Evolutionary conservation across 2,113 vertebrate species (phyloP).

Genomic region (Ovis canadensis): DNA sequence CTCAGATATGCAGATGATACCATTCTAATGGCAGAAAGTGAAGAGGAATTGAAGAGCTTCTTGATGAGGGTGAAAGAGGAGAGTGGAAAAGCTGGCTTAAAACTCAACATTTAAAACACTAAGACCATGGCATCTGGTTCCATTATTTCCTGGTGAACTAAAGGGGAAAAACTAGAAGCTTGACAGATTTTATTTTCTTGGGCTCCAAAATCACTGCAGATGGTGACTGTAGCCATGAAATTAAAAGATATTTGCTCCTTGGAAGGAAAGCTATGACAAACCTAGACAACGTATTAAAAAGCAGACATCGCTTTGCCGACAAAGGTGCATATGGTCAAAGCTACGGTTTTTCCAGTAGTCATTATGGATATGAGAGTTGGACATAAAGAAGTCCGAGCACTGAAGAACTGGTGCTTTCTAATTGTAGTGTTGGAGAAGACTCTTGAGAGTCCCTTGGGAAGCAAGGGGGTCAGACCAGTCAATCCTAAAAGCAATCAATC

Average conservation of each 20-base stretch:
- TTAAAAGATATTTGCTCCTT: neutral
- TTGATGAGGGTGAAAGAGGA: neutral
- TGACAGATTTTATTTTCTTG: neutral
- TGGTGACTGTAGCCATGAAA: neutral
- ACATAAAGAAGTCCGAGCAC: neutral
- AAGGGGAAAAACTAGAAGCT: neutral
- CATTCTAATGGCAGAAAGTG: neutral
- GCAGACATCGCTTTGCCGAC: neutral
- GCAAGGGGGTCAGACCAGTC: neutral
- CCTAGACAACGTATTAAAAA: neutral
- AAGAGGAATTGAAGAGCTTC: neutral
- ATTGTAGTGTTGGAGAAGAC: neutral
- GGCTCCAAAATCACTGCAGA: neutral
- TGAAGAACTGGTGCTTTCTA: neutral
- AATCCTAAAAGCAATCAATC: neutral
- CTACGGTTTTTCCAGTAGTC: neutral
- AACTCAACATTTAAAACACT: neutral
- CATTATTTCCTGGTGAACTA: neutral
- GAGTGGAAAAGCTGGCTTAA: neutral
- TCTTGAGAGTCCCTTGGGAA: neutral
- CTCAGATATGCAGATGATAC: neutral
- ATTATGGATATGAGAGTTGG: neutral
- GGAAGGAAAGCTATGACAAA: neutral
- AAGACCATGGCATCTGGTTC: neutral
- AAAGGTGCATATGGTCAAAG: neutral